phyloP scores from a whole-genome alignment of 2,113 vertebrate species.

The Vanacampus margaritifer region DNA sequence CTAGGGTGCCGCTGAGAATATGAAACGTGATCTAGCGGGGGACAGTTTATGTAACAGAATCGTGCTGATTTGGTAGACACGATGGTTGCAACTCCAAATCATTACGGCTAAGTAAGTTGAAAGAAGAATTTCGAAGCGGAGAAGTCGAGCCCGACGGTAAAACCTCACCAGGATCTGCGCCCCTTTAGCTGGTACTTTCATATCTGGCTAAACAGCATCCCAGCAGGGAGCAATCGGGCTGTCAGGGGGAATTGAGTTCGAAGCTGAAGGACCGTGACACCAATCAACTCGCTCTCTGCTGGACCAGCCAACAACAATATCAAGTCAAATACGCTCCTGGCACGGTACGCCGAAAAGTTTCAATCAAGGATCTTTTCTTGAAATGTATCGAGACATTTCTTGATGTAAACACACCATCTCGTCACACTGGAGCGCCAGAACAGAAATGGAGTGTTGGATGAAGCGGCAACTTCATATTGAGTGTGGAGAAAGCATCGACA shows the following conservation, averaged over 20 bases:
- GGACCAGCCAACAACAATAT: conserved; percentile 6
- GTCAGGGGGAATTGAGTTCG: conserved; percentile 4
- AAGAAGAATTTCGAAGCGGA: not conserved
- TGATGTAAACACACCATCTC: conserved; percentile 17
- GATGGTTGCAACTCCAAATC: not conserved
- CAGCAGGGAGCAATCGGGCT: not conserved
- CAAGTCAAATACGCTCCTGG: conserved; percentile 1
- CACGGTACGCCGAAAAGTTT: conserved; percentile 27
- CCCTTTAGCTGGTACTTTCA: not conserved
- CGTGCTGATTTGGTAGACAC: not conserved
- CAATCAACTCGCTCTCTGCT: not conserved
- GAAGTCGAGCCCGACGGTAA: not conserved
- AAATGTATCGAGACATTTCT: conserved; percentile 7
- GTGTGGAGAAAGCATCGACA: conserved; percentile 42
- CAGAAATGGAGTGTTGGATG: conserved; percentile 3
- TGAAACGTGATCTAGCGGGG: conserved; percentile 1
- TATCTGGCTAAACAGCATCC: conserved; percentile 1
- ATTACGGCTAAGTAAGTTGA: not conserved
- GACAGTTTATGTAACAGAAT: conserved; percentile 8
- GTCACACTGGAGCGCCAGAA: not conserved
- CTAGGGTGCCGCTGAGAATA: conserved; percentile 4
- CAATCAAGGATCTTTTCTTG: conserved; percentile 6
- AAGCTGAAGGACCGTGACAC: not conserved
- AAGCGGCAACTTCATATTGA: conserved; percentile 8
- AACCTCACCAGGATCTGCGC: not conserved